Percentiles rank a stretch among this genome's conserved stretches.
Evolutionary conservation across 2,888 invertebrate species (phyloP).

Genomic region (Lymantria monacha): DNA sequence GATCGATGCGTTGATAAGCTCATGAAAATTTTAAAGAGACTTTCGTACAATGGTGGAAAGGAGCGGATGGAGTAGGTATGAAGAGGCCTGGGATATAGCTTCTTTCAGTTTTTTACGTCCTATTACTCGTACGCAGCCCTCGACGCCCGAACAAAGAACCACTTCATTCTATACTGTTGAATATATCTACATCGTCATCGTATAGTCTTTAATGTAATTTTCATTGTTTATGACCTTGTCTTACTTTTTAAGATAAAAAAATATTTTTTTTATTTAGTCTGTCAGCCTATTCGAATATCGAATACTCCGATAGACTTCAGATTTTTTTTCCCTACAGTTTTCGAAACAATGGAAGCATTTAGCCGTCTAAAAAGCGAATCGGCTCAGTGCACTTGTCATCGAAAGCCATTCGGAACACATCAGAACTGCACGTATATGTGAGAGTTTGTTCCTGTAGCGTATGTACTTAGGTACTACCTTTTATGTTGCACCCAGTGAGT

Average conservation of each 20-base stretch:
- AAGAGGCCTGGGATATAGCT: slow-evolving; percentile 54
- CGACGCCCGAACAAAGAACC: slow-evolving; percentile 53
- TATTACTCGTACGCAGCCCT: slow-evolving; percentile 54
- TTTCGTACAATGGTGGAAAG: slow-evolving; percentile 56
- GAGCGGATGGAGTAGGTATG: slow-evolving; percentile 52
- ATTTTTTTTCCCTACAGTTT: slow-evolving; percentile 46
- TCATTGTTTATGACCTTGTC: slow-evolving; percentile 43
- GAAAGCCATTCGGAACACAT: slow-evolving; percentile 75
- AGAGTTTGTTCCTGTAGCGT: slow-evolving; percentile 43
- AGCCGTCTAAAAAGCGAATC: slow-evolving; percentile 72
- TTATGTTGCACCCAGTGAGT: slow-evolving; percentile 69
- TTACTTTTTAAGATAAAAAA: slow-evolving; percentile 14
- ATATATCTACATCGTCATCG: slow-evolving; percentile 27
- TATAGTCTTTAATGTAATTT: slow-evolving; percentile 36
- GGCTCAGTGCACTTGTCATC: slow-evolving; percentile 73
- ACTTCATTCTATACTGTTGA: slow-evolving; percentile 51
- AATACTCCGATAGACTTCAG: slow-evolving; percentile 36
- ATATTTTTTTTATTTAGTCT: slow-evolving; percentile 16
- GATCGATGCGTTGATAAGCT: slow-evolving; percentile 75
- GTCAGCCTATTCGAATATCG: slow-evolving; percentile 10
- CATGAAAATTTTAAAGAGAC: slow-evolving; percentile 68
- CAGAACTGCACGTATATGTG: slow-evolving; percentile 55
- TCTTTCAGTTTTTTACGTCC: slow-evolving; percentile 53
- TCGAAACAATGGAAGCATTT: slow-evolving; percentile 73
- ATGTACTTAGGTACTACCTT: slow-evolving; percentile 57